Conservation (phyloP, 2,113 vertebrate genomes). For the Panthera uncia region DNA sequence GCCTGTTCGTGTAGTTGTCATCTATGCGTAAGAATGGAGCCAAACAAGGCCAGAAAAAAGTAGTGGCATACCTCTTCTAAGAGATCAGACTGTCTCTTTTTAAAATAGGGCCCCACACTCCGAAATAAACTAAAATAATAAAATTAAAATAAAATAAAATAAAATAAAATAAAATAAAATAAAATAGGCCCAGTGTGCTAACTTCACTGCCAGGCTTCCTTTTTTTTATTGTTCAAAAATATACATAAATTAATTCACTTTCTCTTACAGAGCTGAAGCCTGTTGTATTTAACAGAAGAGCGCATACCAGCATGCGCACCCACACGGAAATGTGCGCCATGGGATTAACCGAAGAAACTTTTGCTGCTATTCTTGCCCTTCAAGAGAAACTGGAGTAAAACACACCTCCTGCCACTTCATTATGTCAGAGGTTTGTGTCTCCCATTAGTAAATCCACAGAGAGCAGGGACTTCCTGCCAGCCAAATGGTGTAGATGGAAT, state of each 20-base stretch:
- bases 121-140: neutral
- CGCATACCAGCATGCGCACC: neutral
- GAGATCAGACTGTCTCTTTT: neutral
- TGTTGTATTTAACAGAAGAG: neutral
- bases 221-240: neutral
- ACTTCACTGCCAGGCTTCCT: neutral
- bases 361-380: neutral
- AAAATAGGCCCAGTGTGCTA: too few species aligned
- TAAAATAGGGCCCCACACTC: neutral
- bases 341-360: neutral
- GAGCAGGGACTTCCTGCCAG: conserved; percentile 38
- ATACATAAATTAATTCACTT: neutral
- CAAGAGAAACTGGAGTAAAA: neutral
- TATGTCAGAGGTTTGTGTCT: conserved; percentile 38
- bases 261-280: neutral
- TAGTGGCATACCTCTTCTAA: neutral
- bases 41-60: neutral
- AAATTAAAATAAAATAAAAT: too few species aligned
- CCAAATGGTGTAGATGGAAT: conserved; percentile 28
- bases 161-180: too few species aligned
- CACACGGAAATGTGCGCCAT: neutral
- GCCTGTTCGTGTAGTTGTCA: neutral
- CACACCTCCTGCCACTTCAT: neutral
- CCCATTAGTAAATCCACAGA: conserved; percentile 48
- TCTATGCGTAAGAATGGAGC: neutral